Evolutionary conservation across 2,113 vertebrate species (phyloP).

Genomic region (Oplegnathus fasciatus): DNA sequence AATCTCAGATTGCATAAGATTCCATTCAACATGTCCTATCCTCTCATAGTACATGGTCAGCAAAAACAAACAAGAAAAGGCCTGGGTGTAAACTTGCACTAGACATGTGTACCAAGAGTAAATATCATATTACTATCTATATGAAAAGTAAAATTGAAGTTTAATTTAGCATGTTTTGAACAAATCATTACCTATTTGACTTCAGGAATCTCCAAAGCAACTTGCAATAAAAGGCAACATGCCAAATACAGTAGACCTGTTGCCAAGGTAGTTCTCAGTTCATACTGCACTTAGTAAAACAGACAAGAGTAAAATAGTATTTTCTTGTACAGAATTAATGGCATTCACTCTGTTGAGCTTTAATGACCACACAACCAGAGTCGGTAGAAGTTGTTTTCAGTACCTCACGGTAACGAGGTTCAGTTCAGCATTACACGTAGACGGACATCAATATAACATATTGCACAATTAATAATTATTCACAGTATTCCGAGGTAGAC

Average conservation of each 20-base stretch:
- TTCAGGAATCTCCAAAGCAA: background rate
- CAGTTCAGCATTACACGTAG: background rate
- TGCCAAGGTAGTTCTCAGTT: background rate
- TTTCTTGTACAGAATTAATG: background rate
- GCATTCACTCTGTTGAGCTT: background rate
- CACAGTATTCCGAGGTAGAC: background rate
- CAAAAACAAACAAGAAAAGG: background rate
- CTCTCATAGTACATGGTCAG: background rate
- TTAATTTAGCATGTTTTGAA: background rate
- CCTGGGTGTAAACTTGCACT: background rate
- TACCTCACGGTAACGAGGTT: background rate
- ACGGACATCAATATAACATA: constrained; percentile 14
- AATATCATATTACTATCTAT: background rate
- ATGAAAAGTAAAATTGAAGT: background rate
- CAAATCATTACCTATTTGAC: background rate
- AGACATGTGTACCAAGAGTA: background rate
- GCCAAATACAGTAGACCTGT: background rate
- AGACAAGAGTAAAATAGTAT: background rate
- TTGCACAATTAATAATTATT: constrained; percentile 11
- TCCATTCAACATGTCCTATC: background rate
- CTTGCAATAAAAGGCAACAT: background rate
- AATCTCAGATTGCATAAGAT: background rate
- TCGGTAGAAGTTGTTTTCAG: background rate
- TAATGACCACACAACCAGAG: background rate
- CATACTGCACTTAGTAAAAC: background rate